Conservation (phyloP, 64 coral and sea anemone genomes). For the Porites australiensis region DNA sequence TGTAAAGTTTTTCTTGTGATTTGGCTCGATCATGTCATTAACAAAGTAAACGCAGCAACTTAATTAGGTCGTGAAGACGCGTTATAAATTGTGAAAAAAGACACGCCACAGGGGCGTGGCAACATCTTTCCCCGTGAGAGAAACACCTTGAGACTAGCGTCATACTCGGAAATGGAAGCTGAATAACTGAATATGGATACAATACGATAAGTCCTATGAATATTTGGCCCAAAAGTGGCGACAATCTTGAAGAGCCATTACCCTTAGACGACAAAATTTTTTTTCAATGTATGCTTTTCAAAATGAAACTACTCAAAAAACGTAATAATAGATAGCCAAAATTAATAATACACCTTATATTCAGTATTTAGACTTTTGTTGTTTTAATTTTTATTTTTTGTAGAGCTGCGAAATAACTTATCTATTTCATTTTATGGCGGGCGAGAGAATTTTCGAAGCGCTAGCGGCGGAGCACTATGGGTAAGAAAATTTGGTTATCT, state of each 20-base stretch:
- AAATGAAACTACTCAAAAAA: background rate
- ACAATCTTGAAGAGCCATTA: background rate
- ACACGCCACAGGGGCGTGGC: background rate
- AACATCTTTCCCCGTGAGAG: background rate
- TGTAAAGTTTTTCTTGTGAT: background rate
- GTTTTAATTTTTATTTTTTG: no score
- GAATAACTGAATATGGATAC: background rate
- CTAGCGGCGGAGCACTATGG: no score
- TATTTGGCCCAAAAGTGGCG: background rate
- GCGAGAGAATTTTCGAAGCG: no score
- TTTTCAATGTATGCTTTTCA: background rate
- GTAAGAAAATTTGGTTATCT: no score
- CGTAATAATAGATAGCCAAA: background rate
- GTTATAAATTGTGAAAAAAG: background rate
- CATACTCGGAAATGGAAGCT: slow-evolving; percentile 5
- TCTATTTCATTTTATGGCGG: no score
- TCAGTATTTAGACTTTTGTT: background rate
- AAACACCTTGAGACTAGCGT: background rate
- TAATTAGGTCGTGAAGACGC: background rate
- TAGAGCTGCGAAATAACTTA: no score
- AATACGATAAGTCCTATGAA: background rate
- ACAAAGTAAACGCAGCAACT: slow-evolving; percentile 1
- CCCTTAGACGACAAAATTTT: background rate
- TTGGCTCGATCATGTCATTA: slow-evolving; percentile 1
- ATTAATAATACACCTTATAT: background rate